These are phyloP conservation scores for Egretta garzetta DNA, from an alignment of 2,113 vertebrate species.

Conservation along the genomic window DNA sequence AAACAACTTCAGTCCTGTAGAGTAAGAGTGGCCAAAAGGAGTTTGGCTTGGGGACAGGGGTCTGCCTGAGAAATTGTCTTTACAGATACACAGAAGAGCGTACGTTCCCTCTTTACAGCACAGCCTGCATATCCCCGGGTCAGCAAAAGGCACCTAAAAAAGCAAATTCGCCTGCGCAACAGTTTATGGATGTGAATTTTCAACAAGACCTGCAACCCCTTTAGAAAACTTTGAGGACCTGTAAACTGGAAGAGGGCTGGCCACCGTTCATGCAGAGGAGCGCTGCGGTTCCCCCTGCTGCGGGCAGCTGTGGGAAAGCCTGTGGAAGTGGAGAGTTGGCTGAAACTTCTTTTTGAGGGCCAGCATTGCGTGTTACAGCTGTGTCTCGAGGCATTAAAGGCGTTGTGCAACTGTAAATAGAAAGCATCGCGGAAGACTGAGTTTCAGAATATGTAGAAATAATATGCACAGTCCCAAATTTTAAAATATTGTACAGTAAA, in stretches of 20 bases:
- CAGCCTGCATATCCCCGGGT: not conserved
- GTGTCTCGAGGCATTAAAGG: not conserved
- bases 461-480: not conserved
- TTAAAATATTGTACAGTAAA: not conserved
- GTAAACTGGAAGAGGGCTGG: not conserved
- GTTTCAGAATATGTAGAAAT: not conserved
- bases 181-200: not conserved
- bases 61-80: not conserved
- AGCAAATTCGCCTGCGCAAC: not conserved
- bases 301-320: not conserved
- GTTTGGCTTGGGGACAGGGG: not conserved
- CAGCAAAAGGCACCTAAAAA: not conserved
- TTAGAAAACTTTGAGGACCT: not conserved
- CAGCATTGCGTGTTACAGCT: not conserved
- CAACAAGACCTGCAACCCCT: not conserved
- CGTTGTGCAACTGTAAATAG: not conserved
- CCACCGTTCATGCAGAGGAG: not conserved
- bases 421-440: not conserved
- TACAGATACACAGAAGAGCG: too few species aligned
- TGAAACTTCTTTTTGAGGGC: not conserved
- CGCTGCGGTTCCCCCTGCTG: not conserved
- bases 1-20: not conserved
- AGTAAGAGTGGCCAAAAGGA: not conserved
- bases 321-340: too few species aligned
- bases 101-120: not conserved